Evolutionary conservation across 2,888 invertebrate genomes (phyloP), one percentile per base, ranked within the genome.

Genomic region (Selenia dentaria): DNA sequence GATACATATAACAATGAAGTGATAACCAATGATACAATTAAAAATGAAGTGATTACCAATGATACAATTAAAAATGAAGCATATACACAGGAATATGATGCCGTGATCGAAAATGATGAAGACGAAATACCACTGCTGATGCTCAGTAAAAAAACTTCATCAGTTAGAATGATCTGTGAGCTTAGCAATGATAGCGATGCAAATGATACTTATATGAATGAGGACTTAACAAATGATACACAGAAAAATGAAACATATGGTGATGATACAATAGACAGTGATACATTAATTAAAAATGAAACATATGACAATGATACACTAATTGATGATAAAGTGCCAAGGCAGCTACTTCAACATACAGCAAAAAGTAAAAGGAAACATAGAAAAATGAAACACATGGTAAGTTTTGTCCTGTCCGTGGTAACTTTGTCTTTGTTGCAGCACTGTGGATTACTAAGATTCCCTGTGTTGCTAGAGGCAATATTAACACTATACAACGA

Each of bases 61-160:
- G 11, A 41, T 36, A 12, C 5, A 5, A n/a, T n/a, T 10, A 10
- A 10, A 11, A 25, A 34, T 40, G 26, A 34, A 24, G 9, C 36
- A n/a, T n/a, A 12, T 3, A 5, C 22, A 8, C 5, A 18, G 22
- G 24, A 25, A 6, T 0, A 14, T 22, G 39, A 16, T 1, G 28
- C 12, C 3, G 5, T 24, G 26, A 11, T 28, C n/a, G 6, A 59
- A 8, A n/a, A 62, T 47, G 56, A 62, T 45, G 61, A 64, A 32
- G 74, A 74, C 54, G 73, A 77, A 26, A 8, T 70, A 18, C 78
- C 77, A 0, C 25, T 70, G 0, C 57, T 64, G 8, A 54, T 67
- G 56, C 36, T 72, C 2, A 64, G 60, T 13, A 48, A 49, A 0
- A 33, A 3, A 0, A 12, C 11, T 2, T 42, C 37, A 43, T 48